Conservation (phyloP, 2,113 vertebrate species). For the Scomber scombrus region DNA sequence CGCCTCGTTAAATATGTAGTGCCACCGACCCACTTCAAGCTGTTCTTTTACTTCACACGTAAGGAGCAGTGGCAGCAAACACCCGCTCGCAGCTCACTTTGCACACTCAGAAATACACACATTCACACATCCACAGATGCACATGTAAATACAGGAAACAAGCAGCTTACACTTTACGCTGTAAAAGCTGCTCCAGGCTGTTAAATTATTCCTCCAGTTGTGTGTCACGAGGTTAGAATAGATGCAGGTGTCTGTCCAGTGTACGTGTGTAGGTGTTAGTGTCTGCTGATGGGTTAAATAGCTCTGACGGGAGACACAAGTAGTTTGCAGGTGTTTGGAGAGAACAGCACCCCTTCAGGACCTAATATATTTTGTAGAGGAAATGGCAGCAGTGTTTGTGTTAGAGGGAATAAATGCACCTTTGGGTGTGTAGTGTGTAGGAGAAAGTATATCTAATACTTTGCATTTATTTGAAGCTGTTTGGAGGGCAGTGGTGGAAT, state of each 20-base stretch:
- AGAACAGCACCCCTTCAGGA: slow-evolving; percentile 38
- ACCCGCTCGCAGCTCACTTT: slow-evolving; percentile 43
- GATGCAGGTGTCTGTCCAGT: slow-evolving; percentile 61
- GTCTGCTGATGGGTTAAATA: slow-evolving; percentile 52
- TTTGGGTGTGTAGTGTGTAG: slow-evolving; percentile 34
- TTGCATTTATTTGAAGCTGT: slow-evolving; percentile 3
- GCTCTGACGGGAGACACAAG: slow-evolving; percentile 53
- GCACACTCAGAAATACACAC: slow-evolving; percentile 20
- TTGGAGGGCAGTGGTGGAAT: neutral
- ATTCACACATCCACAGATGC: slow-evolving; percentile 15
- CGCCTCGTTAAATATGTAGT: slow-evolving; percentile 74
- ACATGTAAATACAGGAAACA: slow-evolving; percentile 42
- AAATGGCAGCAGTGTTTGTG: slow-evolving; percentile 46
- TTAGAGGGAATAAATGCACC: slow-evolving; percentile 37
- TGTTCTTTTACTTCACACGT: slow-evolving; percentile 53
- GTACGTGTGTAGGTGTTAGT: slow-evolving; percentile 35
- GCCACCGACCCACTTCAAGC: slow-evolving; percentile 66
- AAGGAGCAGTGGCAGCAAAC: slow-evolving; percentile 40
- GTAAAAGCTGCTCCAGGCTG: slow-evolving; percentile 43
- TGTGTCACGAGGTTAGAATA: slow-evolving; percentile 43
- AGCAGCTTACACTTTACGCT: slow-evolving; percentile 42
- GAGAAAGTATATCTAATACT: slow-evolving; percentile 15
- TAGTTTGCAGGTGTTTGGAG: slow-evolving; percentile 58
- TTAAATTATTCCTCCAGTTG: slow-evolving; percentile 59
- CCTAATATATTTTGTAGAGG: slow-evolving; percentile 42